Base-by-base conservation (phyloP, 1,140 invertebrate genomes). In the Melipona quadrifasciata region DNA sequence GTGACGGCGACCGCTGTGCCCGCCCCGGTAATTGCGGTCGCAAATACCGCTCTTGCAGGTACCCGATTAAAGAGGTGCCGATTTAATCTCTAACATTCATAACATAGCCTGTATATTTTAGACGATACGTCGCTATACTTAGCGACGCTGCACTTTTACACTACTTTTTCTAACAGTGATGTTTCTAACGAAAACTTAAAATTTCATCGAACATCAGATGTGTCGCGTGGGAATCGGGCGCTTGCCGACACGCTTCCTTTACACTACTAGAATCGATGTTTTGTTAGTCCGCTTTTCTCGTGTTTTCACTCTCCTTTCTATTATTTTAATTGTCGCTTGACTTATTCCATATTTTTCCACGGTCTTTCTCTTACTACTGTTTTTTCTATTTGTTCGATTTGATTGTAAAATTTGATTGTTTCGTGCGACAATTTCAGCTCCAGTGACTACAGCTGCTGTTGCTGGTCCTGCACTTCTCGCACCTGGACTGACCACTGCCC, bases 1-100 rank as follows among this genome's bases (percentile, higher is more conserved):
- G 68, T 88, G 80, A 87, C 88, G 77, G 82, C 83, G 70, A 75
- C 88, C 68, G 84, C 80, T 70, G 84, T 86, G 34, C 72, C 82
- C 72, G 89, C 87, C 6, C 55, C 82, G 51, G 82, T 82, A 57
- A 11, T 78, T 58, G 73, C 82, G 57, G 31, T 75, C 51, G 71
- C 85, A 39, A 80, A 80, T 74, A 80, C 67, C 73, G 84, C 84
- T 68, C 39, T 84, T 53, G 78, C 83, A 84, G 83, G 83, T 84
- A 84, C 78, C 78, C 80, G 78, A 65, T 72, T 64, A 34, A n/a
- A 2, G 61, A 47, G 83, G 78, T 80, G 78, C 83, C 81, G 65
- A 34, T 55, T 71, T 31, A 68, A 8, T 58, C 34, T 68, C 53
- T 68, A 58, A 51, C 16, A 47, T 27, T 11, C 65, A 8, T 19